Evolutionary conservation across 2,113 vertebrate genomes (phyloP).

Genomic region (Myrmecobius fasciatus): DNA sequence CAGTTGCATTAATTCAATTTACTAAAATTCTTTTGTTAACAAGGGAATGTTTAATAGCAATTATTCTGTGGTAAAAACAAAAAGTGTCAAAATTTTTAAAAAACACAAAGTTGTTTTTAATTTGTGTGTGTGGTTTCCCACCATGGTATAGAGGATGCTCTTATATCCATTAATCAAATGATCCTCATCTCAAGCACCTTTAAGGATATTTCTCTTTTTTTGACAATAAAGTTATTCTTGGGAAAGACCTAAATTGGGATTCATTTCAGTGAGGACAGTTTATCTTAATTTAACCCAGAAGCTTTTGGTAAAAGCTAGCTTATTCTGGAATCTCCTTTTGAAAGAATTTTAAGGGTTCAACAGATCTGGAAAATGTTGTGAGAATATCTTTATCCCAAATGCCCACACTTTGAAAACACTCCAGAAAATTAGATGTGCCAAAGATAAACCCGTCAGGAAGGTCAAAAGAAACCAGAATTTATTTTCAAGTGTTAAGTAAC

Average conservation of each 20-base stretch:
- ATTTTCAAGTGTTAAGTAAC: slow-evolving; percentile 50
- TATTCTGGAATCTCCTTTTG: slow-evolving; percentile 7
- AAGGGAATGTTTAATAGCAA: not conserved
- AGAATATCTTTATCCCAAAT: slow-evolving; percentile 56
- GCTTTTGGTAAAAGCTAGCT: slow-evolving; percentile 16
- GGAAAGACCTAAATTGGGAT: slow-evolving; percentile 26
- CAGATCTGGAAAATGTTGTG: slow-evolving; percentile 34
- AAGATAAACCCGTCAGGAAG: slow-evolving; percentile 24
- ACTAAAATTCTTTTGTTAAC: not conserved
- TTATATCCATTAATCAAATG: slow-evolving; percentile 23
- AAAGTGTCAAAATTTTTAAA: not conserved
- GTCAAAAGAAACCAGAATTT: slow-evolving; percentile 45
- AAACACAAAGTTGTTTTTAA: not conserved
- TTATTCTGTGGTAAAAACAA: not conserved
- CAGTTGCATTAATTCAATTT: not conserved
- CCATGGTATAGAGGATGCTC: not conserved
- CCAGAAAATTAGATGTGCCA: slow-evolving; percentile 39
- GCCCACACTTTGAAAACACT: slow-evolving; percentile 38
- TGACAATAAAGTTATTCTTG: slow-evolving; percentile 15
- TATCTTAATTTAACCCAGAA: slow-evolving; percentile 7
- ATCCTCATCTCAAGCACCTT: not conserved
- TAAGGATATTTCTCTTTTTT: slow-evolving; percentile 5
- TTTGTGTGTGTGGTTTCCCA: not conserved
- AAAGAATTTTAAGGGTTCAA: slow-evolving; percentile 44
- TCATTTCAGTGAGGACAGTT: slow-evolving; percentile 20